Base-by-base conservation (phyloP, 2,888 invertebrate genomes). In the Crematogaster levior region DNA sequence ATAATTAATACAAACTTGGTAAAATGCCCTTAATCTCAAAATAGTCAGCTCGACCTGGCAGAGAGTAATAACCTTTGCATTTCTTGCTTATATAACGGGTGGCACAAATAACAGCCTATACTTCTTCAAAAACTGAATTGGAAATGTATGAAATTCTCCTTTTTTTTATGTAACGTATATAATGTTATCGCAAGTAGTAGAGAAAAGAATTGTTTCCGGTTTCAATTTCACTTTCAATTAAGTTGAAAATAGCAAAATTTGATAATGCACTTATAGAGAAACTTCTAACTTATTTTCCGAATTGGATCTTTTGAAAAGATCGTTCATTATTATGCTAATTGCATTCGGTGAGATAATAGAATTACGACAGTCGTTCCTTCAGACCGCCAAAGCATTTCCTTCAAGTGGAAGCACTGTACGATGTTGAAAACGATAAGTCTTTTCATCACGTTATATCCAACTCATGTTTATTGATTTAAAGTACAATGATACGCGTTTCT, bases 1-100 rank as follows among this genome's bases (percentile, higher is more conserved):
- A 87, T 89, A 92, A 93, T 93, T 93, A 93, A 91, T 92, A 93
- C 92, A 92, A 93, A 89, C 91, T 93, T 94, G 94, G 94, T 94
- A 91, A 88, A 88, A 80, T 91, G 93, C 93, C 94, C 84, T 40
- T 81, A 82, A 68, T 91, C 91, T 92, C 86, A 90, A 93, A 93
- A 94, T 94, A 94, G 91, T 88, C 85, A 88, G 87, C 88, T 87
- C 88, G 90, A 90, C 89, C 89, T 88, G 88, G 80, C 85, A 73
- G 93, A 86, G 93, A 91, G 93, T 93, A 93, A 93, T 93, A 93
- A 93, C 94, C 94, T 93, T 92, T 91, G 86, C 88, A 87, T 90
- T 91, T 92, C 90, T 90, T 65, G 83, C 61, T 89, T 43, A 81
- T 86, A 80, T 83, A 85, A 80, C 85, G 85, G 81, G 83, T 88